Evolutionary conservation across 2,113 vertebrate species (phyloP).

Genomic region (Prionailurus viverrinus): DNA sequence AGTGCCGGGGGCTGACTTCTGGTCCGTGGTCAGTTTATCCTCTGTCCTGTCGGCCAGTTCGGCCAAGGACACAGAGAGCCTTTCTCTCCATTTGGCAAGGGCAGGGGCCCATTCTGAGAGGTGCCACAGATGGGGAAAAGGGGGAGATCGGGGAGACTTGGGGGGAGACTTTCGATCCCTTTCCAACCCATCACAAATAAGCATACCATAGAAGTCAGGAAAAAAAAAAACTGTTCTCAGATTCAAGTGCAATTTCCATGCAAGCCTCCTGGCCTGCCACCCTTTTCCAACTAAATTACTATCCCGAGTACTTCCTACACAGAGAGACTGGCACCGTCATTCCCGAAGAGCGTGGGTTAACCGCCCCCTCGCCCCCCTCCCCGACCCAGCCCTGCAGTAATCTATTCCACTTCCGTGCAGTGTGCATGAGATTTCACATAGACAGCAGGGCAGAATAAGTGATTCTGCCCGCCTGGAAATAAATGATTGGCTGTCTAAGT

Average conservation of each 20-base stretch:
- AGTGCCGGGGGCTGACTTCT: fast-evolving
- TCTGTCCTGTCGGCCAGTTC: not conserved
- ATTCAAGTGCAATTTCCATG: not conserved
- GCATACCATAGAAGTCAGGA: not conserved
- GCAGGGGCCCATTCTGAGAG: not conserved
- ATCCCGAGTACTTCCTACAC: constrained; percentile 4
- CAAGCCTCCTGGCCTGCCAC: not conserved
- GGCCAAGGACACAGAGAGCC: no score
- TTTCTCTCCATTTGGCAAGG: fast-evolving
- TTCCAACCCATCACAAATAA: not conserved
- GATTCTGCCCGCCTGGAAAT: constrained; percentile 47
- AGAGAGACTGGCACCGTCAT: not conserved
- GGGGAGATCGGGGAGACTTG: not conserved
- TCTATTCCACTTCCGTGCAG: not conserved
- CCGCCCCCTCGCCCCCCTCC: not conserved
- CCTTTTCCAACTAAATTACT: constrained; percentile 19
- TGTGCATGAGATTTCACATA: constrained; percentile 9
- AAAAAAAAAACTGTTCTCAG: not conserved
- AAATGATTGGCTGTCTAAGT: constrained; percentile 58
- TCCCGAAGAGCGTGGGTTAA: constrained; percentile 49
- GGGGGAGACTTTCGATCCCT: not conserved
- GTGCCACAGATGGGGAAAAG: not conserved
- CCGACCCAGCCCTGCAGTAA: not conserved
- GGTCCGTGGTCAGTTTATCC: not conserved
- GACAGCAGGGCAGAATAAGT: constrained; percentile 50